Evolutionary conservation across 2,113 vertebrate genomes (phyloP), one percentile per base, ranked within the genome.

Genomic region (Protobothrops mucrosquamatus): DNA sequence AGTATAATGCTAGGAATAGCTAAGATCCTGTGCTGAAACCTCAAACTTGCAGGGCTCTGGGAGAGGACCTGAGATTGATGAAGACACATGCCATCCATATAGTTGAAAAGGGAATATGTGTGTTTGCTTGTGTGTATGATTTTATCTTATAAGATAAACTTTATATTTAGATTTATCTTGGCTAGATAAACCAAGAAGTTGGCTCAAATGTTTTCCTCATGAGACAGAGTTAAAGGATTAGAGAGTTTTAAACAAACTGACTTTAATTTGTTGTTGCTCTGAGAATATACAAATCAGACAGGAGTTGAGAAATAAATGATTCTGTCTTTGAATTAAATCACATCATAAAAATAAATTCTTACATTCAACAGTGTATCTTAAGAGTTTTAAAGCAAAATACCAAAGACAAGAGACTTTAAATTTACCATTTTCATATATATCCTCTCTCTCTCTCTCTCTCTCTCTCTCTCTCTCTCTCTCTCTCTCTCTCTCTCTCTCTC

Each of bases 271-370:
- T 56, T 6, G 14, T 74, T 88, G 55, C 0, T 88, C 26, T 90
- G 90, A 81, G 61, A 92, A 92, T 39, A 91, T 34, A 9, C 34
- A 93, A 39, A 15, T 69, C 2, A 91, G 22, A 20, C 90, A 34
- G n/a, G 85, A 55, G 8, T 85, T 91, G 3, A 92, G 74, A 93
- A 74, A 88, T n/a, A 90, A 94, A 92, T 61, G 57, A 95, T n/a
- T 5, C 64, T 91, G 43, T 39, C 93, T 26, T 54, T 52, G 43
- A 43, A 69, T 23, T 20, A 94, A 93, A 93, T 46, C 74, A 4
- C 46, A 56, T 0, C 34, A 46, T 52, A 93, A 93, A 20, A 93
- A 91, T 88, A 96, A 91, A 94, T 88, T 0, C 0, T 3, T 85
- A 52, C 15, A 34, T 92, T 86, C 56, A 64, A 64, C 39, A 91